A percentile compares a stretch with the other conserved stretches of the same genome.
These are phyloP conservation scores for Physocephala rufipes DNA, from an alignment of 2,888 invertebrate genomes.

Conservation along the genomic window DNA sequence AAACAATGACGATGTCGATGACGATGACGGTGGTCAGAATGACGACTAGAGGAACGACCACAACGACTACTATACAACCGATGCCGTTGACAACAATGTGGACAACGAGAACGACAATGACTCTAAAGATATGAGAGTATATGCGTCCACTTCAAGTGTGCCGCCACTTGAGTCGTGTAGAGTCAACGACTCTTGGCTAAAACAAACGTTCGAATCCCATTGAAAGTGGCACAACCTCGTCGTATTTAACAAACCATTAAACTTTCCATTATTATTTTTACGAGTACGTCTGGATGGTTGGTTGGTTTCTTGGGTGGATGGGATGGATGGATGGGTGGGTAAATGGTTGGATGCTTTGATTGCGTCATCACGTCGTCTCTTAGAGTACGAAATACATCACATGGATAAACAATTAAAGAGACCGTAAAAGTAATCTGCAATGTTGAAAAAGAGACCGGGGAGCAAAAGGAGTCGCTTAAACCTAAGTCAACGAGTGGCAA, in stretches of 20 bases:
- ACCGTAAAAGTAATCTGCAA: no score
- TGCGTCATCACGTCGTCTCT: background rate
- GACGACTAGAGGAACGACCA: background rate
- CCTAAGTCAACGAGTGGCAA: constrained; percentile 10
- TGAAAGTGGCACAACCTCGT: constrained; percentile 17
- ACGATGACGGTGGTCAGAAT: background rate
- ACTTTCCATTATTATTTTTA: constrained; percentile 14
- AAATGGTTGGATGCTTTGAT: background rate
- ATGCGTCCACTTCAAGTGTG: background rate
- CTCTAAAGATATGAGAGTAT: background rate
- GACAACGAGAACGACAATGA: background rate
- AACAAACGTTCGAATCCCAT: constrained; percentile 1
- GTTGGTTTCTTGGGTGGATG: background rate
- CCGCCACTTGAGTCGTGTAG: background rate
- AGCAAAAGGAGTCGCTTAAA: background rate
- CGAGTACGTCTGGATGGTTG: background rate
- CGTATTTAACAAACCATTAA: constrained; percentile 33
- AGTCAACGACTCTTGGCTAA: constrained; percentile 25
- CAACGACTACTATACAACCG: background rate
- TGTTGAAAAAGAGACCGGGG: background rate
- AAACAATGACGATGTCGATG: background rate
- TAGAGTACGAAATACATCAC: background rate
- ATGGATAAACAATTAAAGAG: no score
- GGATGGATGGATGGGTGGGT: background rate
- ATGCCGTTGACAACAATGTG: background rate